Evolutionary conservation across 2,797 vertebrate genomes (phyloP).

Genomic region (Eleutherodactylus coqui): DNA sequence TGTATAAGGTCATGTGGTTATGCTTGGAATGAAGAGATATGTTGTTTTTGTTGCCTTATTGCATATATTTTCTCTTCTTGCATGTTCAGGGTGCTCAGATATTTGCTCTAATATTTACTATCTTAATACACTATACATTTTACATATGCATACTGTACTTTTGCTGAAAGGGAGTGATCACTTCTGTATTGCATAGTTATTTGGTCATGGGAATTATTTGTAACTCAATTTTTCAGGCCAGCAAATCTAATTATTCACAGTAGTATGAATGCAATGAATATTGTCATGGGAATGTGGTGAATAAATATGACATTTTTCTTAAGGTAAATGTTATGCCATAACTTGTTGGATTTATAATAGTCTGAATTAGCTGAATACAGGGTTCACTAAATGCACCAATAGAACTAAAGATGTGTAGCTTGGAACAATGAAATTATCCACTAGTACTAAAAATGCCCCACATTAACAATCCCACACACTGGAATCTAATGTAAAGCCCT

Average conservation of each 20-base stretch:
- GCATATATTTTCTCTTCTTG: neutral
- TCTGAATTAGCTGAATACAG: no score
- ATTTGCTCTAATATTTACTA: neutral
- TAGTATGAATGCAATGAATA: neutral
- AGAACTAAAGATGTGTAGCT: no score
- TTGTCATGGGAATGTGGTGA: neutral
- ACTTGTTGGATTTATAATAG: no score
- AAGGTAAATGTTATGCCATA: neutral
- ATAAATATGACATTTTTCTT: neutral
- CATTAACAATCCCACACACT: no score
- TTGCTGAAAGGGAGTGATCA: neutral
- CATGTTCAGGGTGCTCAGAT: neutral
- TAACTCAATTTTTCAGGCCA: neutral
- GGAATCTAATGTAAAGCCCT: no score
- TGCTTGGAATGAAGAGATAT: no score
- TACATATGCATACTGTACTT: neutral
- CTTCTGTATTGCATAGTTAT: neutral
- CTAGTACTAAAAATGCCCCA: no score
- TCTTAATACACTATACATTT: neutral
- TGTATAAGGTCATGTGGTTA: neutral
- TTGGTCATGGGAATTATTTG: neutral
- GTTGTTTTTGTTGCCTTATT: no score
- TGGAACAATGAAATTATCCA: no score
- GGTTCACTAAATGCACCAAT: no score
- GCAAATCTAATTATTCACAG: neutral